Evolutionary conservation across 2,888 invertebrate genomes (phyloP), one percentile per base, ranked within the genome.

Genomic region (Metacarcinus magister): DNA sequence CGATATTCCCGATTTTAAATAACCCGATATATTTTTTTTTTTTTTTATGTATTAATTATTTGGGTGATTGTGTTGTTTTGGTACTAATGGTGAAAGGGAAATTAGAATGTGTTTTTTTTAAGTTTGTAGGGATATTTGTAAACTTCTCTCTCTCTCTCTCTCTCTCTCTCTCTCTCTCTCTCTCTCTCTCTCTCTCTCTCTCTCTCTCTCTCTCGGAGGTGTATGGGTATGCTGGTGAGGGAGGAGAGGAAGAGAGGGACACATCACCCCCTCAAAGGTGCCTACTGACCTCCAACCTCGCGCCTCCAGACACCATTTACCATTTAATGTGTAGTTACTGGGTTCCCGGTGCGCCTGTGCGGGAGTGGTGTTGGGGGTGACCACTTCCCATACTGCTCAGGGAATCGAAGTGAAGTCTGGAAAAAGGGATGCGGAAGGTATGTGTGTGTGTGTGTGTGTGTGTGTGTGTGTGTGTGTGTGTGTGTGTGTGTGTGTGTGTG

Each of bases 261-360:
- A 23, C 48, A 19, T 39, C 90, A 48, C 46, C 46, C 54, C 95
- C 46, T n/a, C 90, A 43, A 60, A 92, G 60, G 75, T 92, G 90
- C 93, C 60, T 93, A 60, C 67, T 94, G 94, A 94, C 95, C 95
- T 94, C 95, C 94, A 91, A 94, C 95, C 95, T 94, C 95, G 94
- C 94, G 94, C 95, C 95, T 94, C 90, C 75, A 46, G 91, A 91
- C 16, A 82, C 95, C 95, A 94, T 95, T 95, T 95, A 95, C 90
- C 43, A 75, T 91, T 90, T 94, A 95, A 95, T 95, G 91, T 94
- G 95, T 60, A 90, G 94, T 94, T 91, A 75, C 91, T 48, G 46
- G 91, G 89, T 91, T 28, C 95, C 95, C 75, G 93, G 92, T 46
- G 95, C 90, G 95, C 87, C 90, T 94, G 95, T 94, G 82, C 90